Conservation (phyloP, 2,113 vertebrate species). For the Pristiophorus japonicus region DNA sequence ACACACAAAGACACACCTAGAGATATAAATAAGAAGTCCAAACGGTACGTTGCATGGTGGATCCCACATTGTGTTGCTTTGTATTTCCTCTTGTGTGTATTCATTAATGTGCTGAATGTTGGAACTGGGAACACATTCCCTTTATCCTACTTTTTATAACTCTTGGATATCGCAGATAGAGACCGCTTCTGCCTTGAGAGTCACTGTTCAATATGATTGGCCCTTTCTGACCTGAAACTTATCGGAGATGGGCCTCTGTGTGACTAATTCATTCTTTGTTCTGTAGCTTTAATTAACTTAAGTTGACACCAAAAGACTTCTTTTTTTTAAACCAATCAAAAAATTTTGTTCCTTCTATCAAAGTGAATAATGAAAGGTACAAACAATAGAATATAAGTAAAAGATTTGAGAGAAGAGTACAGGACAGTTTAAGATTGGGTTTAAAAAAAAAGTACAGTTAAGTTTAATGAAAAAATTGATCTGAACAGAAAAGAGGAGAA, state of each 20-base stretch:
- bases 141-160: background rate
- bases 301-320: background rate
- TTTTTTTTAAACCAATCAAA: background rate
- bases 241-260: too few species aligned
- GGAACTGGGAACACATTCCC: background rate
- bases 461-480: too few species aligned
- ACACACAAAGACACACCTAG: constrained; percentile 91
- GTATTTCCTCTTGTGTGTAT: background rate
- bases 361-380: too few species aligned
- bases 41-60: constrained; percentile 63
- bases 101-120: background rate
- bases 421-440: too few species aligned
- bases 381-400: too few species aligned
- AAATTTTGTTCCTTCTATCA: too few species aligned
- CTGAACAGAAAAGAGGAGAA: too few species aligned
- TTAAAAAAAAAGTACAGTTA: too few species aligned
- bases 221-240: background rate
- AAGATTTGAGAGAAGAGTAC: too few species aligned
- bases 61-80: background rate
- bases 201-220: background rate
- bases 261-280: too few species aligned
- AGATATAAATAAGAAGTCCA: constrained; percentile 83
- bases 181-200: background rate
- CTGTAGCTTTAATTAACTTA: background rate
- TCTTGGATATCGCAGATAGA: background rate